phyloP scores from a whole-genome alignment of 2,888 invertebrate genomes.

The Boloria selene region DNA sequence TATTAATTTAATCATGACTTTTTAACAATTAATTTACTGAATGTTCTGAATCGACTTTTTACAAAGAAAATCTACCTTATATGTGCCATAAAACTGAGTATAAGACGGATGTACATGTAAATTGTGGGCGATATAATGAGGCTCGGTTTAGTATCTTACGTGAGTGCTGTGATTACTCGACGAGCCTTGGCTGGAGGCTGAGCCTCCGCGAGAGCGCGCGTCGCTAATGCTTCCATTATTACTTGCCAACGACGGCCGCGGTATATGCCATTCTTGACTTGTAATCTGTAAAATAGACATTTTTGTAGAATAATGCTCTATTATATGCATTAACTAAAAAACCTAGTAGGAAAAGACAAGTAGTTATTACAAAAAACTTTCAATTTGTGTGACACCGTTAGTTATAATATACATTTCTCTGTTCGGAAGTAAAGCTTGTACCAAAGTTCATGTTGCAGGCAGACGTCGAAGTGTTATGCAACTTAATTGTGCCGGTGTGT shows the following conservation, averaged over 20 bases:
- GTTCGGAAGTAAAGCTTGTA: conserved; percentile 21
- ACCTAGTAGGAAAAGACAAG: conserved; percentile 29
- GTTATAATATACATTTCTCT: conserved; percentile 18
- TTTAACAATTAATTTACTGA: too few relatives aligned
- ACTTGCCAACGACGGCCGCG: conserved; percentile 88
- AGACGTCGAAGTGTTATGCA: conserved; percentile 22
- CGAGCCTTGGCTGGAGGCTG: conserved; percentile 84
- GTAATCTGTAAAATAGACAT: conserved; percentile 55
- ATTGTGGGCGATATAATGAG: conserved; percentile 22
- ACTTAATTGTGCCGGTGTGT: conserved; percentile 18
- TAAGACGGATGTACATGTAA: conserved; percentile 17
- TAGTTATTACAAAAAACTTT: too few relatives aligned
- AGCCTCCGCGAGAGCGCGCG: conserved; percentile 79
- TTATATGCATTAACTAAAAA: conserved; percentile 22
- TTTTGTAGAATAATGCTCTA: conserved; percentile 2
- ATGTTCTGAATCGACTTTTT: too few relatives aligned
- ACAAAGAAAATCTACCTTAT: too few relatives aligned
- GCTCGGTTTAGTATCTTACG: conserved; percentile 74
- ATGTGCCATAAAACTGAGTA: too few relatives aligned
- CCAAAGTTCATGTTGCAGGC: conserved; percentile 14
- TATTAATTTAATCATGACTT: too few relatives aligned
- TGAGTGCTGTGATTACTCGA: conserved; percentile 90
- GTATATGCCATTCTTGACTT: conserved; percentile 88
- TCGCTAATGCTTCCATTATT: conserved; percentile 66
- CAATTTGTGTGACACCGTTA: conserved; percentile 12